Conservation (phyloP, 2,888 invertebrate species). For the Willowsia nigromaculata region DNA sequence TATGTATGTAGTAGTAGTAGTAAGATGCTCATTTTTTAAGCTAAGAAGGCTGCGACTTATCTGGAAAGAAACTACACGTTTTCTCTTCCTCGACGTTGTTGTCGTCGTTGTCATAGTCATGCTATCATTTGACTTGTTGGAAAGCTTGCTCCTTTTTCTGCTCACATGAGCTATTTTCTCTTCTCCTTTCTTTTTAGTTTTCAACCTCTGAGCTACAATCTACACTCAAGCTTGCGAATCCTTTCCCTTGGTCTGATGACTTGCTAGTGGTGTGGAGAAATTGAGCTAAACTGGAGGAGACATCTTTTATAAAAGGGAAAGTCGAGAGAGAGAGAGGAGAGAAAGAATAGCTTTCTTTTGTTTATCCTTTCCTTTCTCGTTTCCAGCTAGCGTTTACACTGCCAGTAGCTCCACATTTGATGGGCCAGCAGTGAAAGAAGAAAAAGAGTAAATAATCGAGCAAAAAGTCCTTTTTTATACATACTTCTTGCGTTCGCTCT, state of each 20-base stretch:
- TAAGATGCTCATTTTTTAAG: not conserved
- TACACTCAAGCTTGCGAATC: not conserved
- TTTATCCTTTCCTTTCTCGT: slow-evolving; percentile 4
- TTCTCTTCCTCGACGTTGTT: not conserved
- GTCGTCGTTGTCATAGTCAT: not conserved
- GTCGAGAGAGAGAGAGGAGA: not conserved
- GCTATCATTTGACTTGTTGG: slow-evolving; percentile 37
- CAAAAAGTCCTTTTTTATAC: not conserved
- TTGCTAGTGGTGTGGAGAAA: slow-evolving; percentile 1
- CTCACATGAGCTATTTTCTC: not conserved
- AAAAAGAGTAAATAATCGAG: not conserved
- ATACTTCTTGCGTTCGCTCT: not conserved
- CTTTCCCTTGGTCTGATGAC: not conserved
- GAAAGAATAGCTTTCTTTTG: not conserved
- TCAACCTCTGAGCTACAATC: not conserved
- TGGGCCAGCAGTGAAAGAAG: not conserved
- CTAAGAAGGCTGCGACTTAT: not conserved
- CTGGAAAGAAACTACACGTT: slow-evolving; percentile 12
- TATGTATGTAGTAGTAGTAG: not conserved
- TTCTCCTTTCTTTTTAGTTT: not conserved
- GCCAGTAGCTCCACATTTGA: not conserved
- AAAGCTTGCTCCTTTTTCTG: not conserved
- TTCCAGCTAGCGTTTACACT: not conserved
- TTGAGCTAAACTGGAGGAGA: slow-evolving; percentile 43
- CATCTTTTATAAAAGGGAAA: slow-evolving; percentile 48